Evolutionary conservation across 2,888 invertebrate genomes (phyloP).

Genomic region (Clusia tigrina): DNA sequence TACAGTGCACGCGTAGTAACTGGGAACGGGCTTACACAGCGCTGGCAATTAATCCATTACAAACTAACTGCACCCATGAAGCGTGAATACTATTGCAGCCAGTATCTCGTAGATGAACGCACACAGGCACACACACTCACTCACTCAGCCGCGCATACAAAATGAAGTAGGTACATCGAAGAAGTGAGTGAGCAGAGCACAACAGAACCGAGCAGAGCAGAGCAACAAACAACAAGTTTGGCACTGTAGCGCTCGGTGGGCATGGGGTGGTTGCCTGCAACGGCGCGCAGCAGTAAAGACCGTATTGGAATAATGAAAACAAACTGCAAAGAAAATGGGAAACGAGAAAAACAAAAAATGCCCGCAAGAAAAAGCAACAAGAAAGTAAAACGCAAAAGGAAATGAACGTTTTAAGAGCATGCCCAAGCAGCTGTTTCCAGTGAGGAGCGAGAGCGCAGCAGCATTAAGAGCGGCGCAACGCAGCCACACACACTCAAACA

Average conservation of each 20-base stretch:
- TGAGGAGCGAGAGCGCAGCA: background rate
- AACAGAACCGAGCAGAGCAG: too few relatives aligned
- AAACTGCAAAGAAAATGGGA: background rate
- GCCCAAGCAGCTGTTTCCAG: constrained; percentile 7
- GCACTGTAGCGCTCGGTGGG: background rate
- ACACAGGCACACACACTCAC: too few relatives aligned
- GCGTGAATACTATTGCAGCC: background rate
- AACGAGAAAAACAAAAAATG: background rate
- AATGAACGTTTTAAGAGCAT: constrained; percentile 7
- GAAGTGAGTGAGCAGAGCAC: too few relatives aligned
- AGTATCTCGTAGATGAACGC: too few relatives aligned
- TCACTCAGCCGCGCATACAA: too few relatives aligned
- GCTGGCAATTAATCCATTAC: background rate
- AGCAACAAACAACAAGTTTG: background rate
- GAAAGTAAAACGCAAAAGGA: background rate
- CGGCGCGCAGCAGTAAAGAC: too few relatives aligned
- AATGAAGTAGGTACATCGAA: too few relatives aligned
- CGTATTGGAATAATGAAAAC: too few relatives aligned
- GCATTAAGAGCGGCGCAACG: background rate
- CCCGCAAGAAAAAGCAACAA: background rate
- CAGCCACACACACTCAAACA: background rate
- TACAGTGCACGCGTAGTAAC: background rate
- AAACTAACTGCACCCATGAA: background rate
- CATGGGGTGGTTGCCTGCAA: too few relatives aligned
- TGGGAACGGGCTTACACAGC: background rate